Evolutionary conservation across 1,140 invertebrate genomes (phyloP).

Genomic region (Neoseiulus cucumeris): DNA sequence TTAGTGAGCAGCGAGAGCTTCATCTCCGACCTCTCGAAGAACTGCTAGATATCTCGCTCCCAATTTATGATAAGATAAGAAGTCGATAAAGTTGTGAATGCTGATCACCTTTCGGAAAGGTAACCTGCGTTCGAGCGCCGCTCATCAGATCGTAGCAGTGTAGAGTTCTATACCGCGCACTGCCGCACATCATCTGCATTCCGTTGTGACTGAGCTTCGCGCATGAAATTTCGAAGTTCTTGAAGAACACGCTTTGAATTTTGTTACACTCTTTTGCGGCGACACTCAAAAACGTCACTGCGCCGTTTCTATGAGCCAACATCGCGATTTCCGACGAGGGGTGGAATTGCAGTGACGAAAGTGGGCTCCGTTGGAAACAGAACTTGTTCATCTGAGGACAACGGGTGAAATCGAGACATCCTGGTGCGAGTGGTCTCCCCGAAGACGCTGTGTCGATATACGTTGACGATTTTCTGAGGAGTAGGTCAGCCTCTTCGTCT

Average conservation of each 20-base stretch:
- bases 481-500: neutral
- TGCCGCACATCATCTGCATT: neutral
- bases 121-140: neutral
- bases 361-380: neutral
- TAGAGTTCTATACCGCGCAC: neutral
- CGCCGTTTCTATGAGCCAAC: neutral
- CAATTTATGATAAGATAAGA: too few species aligned
- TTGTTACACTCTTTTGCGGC: slow-evolving; percentile 5
- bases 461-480: neutral
- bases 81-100: too few species aligned
- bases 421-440: neutral
- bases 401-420: neutral
- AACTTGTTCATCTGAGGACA: slow-evolving; percentile 6
- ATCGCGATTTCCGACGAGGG: neutral
- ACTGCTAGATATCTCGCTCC: too few species aligned
- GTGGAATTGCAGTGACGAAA: neutral
- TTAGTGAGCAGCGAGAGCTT: too few species aligned
- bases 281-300: neutral
- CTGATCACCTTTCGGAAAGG: neutral
- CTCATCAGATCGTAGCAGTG: slow-evolving; percentile 6
- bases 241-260: neutral
- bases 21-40: too few species aligned
- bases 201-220: neutral
- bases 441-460: neutral
- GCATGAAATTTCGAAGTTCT: slow-evolving; percentile 4